phyloP scores from a whole-genome alignment of 2,113 vertebrate species.

The Lagopus muta region DNA sequence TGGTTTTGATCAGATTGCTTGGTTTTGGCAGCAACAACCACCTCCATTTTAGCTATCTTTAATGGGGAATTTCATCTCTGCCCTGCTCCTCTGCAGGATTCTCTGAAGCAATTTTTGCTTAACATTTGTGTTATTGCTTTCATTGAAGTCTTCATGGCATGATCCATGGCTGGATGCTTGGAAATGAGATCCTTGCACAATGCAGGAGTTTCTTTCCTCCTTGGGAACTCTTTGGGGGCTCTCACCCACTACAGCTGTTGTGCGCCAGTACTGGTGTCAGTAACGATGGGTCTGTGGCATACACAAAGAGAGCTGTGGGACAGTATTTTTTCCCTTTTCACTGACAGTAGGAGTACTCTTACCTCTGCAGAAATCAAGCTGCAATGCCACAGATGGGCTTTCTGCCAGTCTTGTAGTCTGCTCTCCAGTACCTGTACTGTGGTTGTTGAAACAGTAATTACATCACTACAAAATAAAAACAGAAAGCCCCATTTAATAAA shows the following conservation, averaged over 20 bases:
- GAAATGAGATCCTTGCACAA: not conserved
- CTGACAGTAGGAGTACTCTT: not conserved
- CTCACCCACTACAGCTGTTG: not conserved
- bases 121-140: not conserved
- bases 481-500: not conserved
- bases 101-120: not conserved
- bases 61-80: not conserved
- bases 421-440: fast-evolving
- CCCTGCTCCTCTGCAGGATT: not conserved
- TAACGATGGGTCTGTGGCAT: not conserved
- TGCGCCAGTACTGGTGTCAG: not conserved
- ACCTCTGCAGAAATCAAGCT: not conserved
- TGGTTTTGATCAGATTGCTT: not conserved
- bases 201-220: not conserved
- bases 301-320: fast-evolving
- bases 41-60: not conserved
- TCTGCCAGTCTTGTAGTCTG: not conserved
- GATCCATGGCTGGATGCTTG: not conserved
- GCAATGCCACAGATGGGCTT: fast-evolving
- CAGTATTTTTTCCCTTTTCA: not conserved
- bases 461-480: not conserved
- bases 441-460: not conserved
- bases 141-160: not conserved
- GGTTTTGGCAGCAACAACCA: not conserved
- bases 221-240: not conserved